Percentiles rank a stretch among this genome's conserved stretches.
These are phyloP conservation scores for Thecocarcelia acutangulata DNA, from an alignment of 2,888 invertebrate species.

Conservation along the genomic window DNA sequence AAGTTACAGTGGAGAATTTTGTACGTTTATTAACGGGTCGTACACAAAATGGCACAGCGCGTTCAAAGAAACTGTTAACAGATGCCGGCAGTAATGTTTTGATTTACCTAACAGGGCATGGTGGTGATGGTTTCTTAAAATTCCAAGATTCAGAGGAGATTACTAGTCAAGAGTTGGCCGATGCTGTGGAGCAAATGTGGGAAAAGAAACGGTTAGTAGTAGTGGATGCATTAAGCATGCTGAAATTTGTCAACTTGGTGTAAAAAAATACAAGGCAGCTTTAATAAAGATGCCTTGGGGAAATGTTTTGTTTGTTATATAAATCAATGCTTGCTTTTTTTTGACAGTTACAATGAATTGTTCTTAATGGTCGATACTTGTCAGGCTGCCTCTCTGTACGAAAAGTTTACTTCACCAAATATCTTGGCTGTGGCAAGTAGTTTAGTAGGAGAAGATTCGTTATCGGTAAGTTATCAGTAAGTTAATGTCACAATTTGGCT, in stretches of 20 bases:
- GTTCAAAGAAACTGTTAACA: constrained; percentile 96
- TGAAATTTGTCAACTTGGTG: no score
- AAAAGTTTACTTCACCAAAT: constrained; percentile 98
- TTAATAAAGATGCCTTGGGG: no score
- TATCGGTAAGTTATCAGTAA: constrained; percentile 86
- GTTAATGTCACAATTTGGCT: no score
- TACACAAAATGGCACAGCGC: constrained; percentile 94
- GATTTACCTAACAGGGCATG: constrained; percentile 97
- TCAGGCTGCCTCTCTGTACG: constrained; percentile 99
- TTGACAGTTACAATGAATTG: constrained; percentile 95
- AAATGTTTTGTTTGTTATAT: no score
- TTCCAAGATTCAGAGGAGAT: constrained; percentile 99
- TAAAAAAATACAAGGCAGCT: no score
- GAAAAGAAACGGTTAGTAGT: constrained; percentile 91
- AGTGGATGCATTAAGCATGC: no score
- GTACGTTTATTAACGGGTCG: constrained; percentile 97
- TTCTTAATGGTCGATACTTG: constrained; percentile 99
- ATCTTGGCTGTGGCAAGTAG: constrained; percentile 98
- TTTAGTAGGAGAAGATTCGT: constrained; percentile 98
- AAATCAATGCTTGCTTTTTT: no score
- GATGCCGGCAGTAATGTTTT: constrained; percentile 98
- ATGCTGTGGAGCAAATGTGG: constrained; percentile 99
- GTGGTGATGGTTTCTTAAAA: constrained; percentile 99
- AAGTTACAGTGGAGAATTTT: constrained; percentile 99
- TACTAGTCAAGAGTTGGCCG: constrained; percentile 98